Evolutionary conservation across 23 tunicate genomes (phyloP), one percentile per base, ranked within the genome.

Genomic region (Phallusia fumigata): DNA sequence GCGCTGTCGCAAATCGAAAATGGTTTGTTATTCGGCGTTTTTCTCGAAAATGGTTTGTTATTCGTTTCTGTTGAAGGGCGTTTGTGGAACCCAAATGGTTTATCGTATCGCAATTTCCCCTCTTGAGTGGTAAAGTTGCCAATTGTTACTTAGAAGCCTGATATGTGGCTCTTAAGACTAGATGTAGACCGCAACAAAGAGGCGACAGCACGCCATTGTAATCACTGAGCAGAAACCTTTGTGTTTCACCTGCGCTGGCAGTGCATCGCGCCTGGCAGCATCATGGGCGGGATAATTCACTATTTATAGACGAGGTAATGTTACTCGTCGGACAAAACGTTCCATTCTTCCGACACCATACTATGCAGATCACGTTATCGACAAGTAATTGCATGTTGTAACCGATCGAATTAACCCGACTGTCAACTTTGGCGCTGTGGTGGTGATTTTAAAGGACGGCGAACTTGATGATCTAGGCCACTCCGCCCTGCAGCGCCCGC

Each of bases 291-390:
- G 69, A 21, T 16, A 21, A 58, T 11, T 24, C 69, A 24, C 69
- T 58, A 58, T 58, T 58, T 58, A 58, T 58, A 24, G 69, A 22
- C 69, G 69, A 22, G 69, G 69, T 58, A 21, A 24, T 58, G 69
- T 58, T 58, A 58, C 69, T 58, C 28, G 28, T 16, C 69, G 69
- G 69, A 58, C 69, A 21, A 58, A 58, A 58, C 28, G 28, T 58
- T 16, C 69, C 69, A 58, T 58, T 58, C 69, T 58, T 58, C 28
- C 69, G 69, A 24, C 69, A 24, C 69, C 69, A 58, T 24, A 58
- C 28, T 24, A 58, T 58, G 69, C 69, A 13, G 69, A 58, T 58
- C 26, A 58, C 69, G 69, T 58, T 58, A 58, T 58, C 69, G 69
- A 24, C 69, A 24, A 22, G 69, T 58, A 58, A 58, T 58, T 58